Evolutionary conservation across 2,113 vertebrate genomes (phyloP).

Genomic region (Ophiodon elongatus): DNA sequence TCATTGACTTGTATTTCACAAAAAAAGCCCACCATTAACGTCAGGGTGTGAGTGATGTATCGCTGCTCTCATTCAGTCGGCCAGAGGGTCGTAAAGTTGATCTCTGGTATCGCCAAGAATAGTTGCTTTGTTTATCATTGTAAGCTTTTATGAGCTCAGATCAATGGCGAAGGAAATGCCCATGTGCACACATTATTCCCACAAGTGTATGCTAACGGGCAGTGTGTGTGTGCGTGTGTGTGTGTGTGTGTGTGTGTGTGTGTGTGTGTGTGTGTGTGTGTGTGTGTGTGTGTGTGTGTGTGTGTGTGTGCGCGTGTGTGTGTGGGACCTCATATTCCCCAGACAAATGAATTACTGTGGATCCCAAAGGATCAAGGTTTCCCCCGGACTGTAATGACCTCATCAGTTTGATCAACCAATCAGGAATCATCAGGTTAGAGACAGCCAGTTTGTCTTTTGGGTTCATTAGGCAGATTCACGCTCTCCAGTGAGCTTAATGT

Average conservation of each 20-base stretch:
- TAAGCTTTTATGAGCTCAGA: constrained; percentile 60
- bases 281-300: constrained; percentile 44
- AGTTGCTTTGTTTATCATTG: constrained; percentile 66
- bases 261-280: constrained; percentile 17
- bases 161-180: constrained; percentile 65
- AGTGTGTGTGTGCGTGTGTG: constrained; percentile 26
- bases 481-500: background rate
- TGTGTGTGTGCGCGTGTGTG: constrained; percentile 25
- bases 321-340: constrained; percentile 39
- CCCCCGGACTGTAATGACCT: constrained; percentile 45
- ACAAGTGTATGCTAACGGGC: constrained; percentile 48
- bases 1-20: constrained; percentile 49
- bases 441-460: constrained; percentile 31
- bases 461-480: constrained; percentile 42
- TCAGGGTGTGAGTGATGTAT: constrained; percentile 36
- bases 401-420: constrained; percentile 54
- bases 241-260: constrained; percentile 17
- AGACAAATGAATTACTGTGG: constrained; percentile 54
- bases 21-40: constrained; percentile 19
- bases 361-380: constrained; percentile 64
- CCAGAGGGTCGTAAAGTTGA: constrained; percentile 55
- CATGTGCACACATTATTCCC: constrained; percentile 53
- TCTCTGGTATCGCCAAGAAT: constrained; percentile 60
- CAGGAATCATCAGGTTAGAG: constrained; percentile 6
- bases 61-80: constrained; percentile 43